Conservation (phyloP, 2,113 vertebrate genomes). For the Hydropotes inermis region DNA sequence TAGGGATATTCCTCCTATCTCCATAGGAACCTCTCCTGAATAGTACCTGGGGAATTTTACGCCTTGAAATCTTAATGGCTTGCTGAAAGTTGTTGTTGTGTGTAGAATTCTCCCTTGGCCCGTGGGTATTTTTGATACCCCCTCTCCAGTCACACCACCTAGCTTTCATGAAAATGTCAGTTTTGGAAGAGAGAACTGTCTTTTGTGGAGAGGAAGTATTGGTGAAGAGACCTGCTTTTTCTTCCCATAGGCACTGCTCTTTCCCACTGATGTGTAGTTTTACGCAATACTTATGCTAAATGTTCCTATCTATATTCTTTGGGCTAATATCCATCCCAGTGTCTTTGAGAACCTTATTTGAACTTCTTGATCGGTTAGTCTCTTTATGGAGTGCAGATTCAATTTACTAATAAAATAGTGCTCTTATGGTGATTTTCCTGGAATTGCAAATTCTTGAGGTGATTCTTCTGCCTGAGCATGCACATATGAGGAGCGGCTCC, state of each 20-base stretch:
- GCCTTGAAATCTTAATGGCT: not conserved
- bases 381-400: not conserved
- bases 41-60: not conserved
- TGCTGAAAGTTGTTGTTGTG: not conserved
- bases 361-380: not conserved
- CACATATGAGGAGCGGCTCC: accelerated
- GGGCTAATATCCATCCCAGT: not conserved
- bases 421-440: not conserved
- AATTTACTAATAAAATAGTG: not conserved
- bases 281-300: not conserved
- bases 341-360: not conserved
- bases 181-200: not conserved
- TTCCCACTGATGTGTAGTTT: not conserved
- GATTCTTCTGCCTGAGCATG: not conserved
- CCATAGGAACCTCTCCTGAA: not conserved
- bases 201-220: not conserved
- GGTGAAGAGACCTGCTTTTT: not conserved
- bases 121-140: not conserved
- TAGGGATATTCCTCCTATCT: not conserved
- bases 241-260: not conserved
- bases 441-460: not conserved
- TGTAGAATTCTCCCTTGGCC: not conserved
- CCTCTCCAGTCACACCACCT: not conserved
- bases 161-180: not conserved
- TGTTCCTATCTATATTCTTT: not conserved